Evolutionary conservation across 2,113 vertebrate genomes (phyloP).

Genomic region (Pedetes capensis): DNA sequence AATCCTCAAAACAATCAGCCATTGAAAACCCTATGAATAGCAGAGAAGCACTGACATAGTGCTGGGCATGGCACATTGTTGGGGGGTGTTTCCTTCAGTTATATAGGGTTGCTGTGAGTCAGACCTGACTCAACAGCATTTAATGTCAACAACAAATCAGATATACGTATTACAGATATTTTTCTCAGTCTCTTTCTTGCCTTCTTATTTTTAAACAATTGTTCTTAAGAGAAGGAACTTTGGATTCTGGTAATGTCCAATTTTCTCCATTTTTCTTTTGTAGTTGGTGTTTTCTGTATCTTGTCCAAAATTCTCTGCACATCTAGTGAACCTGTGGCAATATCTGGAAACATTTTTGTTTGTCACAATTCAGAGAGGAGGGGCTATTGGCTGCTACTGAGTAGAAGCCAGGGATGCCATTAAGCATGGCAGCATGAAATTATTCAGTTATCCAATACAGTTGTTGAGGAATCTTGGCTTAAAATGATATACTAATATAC

Average conservation of each 20-base stretch:
- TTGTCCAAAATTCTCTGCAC: not conserved
- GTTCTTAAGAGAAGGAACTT: not conserved
- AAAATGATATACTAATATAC: not conserved
- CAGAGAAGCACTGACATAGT: no score
- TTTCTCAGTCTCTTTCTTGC: not conserved
- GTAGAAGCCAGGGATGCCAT: not conserved
- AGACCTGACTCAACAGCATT: no score
- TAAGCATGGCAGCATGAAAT: not conserved
- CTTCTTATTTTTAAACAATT: slow-evolving; percentile 2
- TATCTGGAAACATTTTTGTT: no score
- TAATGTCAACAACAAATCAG: no score
- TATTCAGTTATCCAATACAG: not conserved
- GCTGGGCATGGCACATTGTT: no score
- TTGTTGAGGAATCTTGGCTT: not conserved
- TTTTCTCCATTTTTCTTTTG: not conserved
- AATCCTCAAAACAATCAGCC: no score
- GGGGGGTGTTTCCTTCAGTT: no score
- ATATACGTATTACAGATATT: not conserved
- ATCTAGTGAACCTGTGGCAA: not conserved
- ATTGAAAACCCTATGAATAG: no score
- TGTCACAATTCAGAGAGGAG: not conserved
- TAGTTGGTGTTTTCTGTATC: not conserved
- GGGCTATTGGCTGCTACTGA: not conserved
- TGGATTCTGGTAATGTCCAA: not conserved
- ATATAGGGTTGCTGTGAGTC: no score